Evolutionary conservation across 2,888 invertebrate genomes (phyloP).

Genomic region (Orchesellides sinensis): DNA sequence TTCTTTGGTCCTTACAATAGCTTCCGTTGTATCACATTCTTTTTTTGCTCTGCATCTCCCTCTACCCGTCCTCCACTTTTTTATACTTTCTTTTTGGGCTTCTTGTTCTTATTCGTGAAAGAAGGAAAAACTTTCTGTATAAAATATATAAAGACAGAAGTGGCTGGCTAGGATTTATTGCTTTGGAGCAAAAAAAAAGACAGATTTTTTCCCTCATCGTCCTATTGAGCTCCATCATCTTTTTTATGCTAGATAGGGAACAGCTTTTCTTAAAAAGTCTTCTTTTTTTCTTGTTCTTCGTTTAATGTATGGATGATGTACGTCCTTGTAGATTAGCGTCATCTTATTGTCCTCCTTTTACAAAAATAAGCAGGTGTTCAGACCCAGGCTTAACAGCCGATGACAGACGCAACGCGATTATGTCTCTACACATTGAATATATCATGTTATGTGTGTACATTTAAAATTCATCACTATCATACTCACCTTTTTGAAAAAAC

Average conservation of each 20-base stretch:
- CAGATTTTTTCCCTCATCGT: conserved; percentile 40
- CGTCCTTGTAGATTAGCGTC: conserved; percentile 60
- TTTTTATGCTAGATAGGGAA: conserved; percentile 42
- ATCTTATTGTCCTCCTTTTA: conserved; percentile 16
- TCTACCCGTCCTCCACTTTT: not conserved
- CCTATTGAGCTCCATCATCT: conserved; percentile 51
- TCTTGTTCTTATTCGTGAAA: not conserved
- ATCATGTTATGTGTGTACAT: not conserved
- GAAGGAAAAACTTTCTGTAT: not conserved
- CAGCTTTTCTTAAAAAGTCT: conserved; percentile 39
- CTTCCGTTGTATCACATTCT: conserved; percentile 35
- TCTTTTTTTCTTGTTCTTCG: no score
- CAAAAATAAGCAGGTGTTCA: conserved; percentile 19
- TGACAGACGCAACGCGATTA: not conserved
- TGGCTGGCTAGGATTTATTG: conserved; percentile 66
- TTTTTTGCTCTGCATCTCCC: conserved; percentile 14
- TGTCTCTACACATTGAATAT: not conserved
- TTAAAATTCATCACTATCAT: conserved; percentile 19
- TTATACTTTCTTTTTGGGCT: conserved; percentile 17
- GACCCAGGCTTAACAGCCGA: not conserved
- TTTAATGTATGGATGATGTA: conserved; percentile 30
- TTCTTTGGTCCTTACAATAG: conserved; percentile 9
- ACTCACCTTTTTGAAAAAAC: not conserved
- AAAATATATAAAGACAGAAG: conserved; percentile 60
- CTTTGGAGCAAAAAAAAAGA: conserved; percentile 54